Percentiles rank a stretch among this genome's conserved stretches.
phyloP scores from a whole-genome alignment of 2,888 invertebrate species.

The Mamestra brassicae region DNA sequence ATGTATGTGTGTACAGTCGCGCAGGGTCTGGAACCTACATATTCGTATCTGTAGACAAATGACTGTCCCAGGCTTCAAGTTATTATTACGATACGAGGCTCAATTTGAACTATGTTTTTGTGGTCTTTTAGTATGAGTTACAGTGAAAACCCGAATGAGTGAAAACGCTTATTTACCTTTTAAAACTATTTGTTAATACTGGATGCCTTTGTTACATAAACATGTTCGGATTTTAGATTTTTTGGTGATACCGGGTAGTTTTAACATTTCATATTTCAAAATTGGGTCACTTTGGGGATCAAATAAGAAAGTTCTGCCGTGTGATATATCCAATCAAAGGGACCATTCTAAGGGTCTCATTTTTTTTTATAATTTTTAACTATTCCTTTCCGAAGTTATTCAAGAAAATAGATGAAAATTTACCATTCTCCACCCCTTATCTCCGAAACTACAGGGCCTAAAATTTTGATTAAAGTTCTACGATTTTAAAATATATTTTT shows the following conservation, averaged over 20 bases:
- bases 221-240: neutral
- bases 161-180: neutral
- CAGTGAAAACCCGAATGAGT: neutral
- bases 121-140: neutral
- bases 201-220: neutral
- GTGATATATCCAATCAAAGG: too few relatives aligned
- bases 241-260: neutral
- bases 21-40: constrained; percentile 13
- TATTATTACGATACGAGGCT: constrained; percentile 1
- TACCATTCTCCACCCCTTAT: too few relatives aligned
- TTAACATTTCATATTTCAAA: too few relatives aligned
- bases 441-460: too few relatives aligned
- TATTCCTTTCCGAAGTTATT: too few relatives aligned
- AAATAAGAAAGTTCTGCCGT: too few relatives aligned
- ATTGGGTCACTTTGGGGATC: too few relatives aligned
- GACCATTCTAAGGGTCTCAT: too few relatives aligned
- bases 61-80: constrained; percentile 22
- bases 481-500: too few relatives aligned
- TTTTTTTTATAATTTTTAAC: too few relatives aligned
- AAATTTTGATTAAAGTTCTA: too few relatives aligned
- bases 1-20: constrained; percentile 23
- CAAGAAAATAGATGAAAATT: too few relatives aligned
- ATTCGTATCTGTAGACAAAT: constrained; percentile 42
- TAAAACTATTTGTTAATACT: neutral
- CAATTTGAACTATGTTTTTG: neutral